Evolutionary conservation across 2,797 vertebrate genomes (phyloP), one percentile per base, ranked within the genome.

Genomic region (Acanthurus leucopareius): DNA sequence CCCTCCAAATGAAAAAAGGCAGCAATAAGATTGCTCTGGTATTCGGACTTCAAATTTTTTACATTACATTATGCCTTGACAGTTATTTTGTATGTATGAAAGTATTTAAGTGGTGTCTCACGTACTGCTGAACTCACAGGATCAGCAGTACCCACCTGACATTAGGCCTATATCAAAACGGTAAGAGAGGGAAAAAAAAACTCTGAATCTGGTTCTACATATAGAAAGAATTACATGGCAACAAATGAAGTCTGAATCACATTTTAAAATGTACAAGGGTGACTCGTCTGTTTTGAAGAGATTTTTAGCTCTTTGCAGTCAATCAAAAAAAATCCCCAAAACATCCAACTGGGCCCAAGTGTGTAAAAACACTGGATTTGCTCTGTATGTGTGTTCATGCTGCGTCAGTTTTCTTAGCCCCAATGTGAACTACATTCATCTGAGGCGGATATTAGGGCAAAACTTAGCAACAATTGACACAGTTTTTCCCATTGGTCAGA

Each of bases 51-150:
- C 32, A 35, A 48, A 0, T 57, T 57, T 19, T 11, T 9, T 19
- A 38, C 4, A 54, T 7, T 5, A 28, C 53, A 16, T 28, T 54
- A 14, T 47, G 3, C 13, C 11, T 45, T 65, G 11, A 47, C 68
- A 53, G 20, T 42, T 13, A 10, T 49, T 5, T 17, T n/a, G 20
- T 19, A 7, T n/a, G 32, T 40, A 5, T 32, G 40, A 10, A 10
- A 10, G 9, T 13, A 42, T 42, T 10, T 3, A 3, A 42, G 40
- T 42, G 40, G 9, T 42, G 40, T 35, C 32, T 16, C 61, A 52
- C 28, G 38, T 35, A 17, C 49, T 15, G 7, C 45, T 22, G 19
- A 68, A 60, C 35, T 49, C 42, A 81, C 44, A 69, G 59, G 68
- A 73, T 17, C 77, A 54, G 11, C 32, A 40, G 11, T 44, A 56